Evolutionary conservation across 2,888 invertebrate genomes (phyloP).

Genomic region (Tipula vernalis): DNA sequence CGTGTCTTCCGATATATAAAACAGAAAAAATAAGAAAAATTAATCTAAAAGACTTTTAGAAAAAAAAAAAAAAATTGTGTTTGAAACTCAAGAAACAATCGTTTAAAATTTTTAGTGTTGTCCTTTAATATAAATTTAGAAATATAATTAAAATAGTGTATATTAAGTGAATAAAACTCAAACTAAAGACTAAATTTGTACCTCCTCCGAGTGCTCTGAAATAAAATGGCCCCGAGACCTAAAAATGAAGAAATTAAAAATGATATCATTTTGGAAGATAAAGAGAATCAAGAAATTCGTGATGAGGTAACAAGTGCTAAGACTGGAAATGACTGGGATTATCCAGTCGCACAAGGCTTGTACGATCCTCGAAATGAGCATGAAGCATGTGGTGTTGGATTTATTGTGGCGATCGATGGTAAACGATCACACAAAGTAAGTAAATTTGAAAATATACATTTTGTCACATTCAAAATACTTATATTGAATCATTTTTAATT

Average conservation of each 20-base stretch:
- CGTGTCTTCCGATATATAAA: background rate
- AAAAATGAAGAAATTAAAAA: conserved; percentile 9
- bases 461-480: no score
- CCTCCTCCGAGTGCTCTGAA: background rate
- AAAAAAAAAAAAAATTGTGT: background rate
- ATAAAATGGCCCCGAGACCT: background rate
- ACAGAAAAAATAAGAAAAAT: background rate
- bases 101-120: background rate
- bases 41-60: background rate
- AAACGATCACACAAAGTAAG: conserved; percentile 76
- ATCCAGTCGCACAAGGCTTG: conserved; percentile 78
- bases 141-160: background rate
- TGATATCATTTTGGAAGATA: conserved; percentile 5
- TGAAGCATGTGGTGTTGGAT: conserved; percentile 98
- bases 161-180: background rate
- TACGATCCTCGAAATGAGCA: conserved; percentile 93
- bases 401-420: conserved; percentile 97
- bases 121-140: background rate
- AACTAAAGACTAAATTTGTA: background rate
- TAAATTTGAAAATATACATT: conserved; percentile 12
- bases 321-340: conserved; percentile 56
- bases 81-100: background rate
- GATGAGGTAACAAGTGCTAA: conserved; percentile 11
- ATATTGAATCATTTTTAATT: background rate
- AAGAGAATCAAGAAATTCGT: conserved; percentile 13